Conservation (phyloP, 2,888 invertebrate species). For the Eugnorisma glareosa region DNA sequence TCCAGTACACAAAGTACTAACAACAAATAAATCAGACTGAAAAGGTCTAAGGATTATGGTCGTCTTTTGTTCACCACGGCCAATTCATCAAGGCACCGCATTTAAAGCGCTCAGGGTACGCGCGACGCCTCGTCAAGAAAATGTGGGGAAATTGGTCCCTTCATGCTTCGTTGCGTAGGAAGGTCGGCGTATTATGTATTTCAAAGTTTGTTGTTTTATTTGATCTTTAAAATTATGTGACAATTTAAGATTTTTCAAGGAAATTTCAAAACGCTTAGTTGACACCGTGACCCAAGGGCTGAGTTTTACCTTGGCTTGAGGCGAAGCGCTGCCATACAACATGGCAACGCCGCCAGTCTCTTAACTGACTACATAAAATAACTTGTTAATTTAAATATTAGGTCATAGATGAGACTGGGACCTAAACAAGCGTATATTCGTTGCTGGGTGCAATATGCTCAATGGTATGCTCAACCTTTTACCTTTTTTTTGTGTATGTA, state of each 20-base stretch:
- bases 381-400: too few species aligned
- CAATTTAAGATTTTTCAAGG: background rate
- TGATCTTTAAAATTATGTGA: constrained; percentile 16
- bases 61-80: constrained; percentile 25
- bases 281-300: too few species aligned
- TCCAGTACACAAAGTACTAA: background rate
- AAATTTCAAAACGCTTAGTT: too few species aligned
- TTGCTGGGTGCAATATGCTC: too few species aligned
- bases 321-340: too few species aligned
- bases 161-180: constrained; percentile 40
- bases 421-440: too few species aligned
- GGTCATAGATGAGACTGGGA: too few species aligned
- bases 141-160: constrained; percentile 55
- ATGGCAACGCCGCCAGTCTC: too few species aligned
- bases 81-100: constrained; percentile 54
- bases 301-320: too few species aligned
- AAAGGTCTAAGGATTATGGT: constrained; percentile 19
- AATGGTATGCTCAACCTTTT: too few species aligned
- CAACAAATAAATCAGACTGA: constrained; percentile 34
- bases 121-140: constrained; percentile 46
- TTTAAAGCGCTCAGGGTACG: constrained; percentile 24
- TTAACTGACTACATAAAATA: too few species aligned
- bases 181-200: constrained; percentile 18
- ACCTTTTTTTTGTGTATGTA: too few species aligned
- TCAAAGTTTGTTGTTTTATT: constrained; percentile 9